Conservation (phyloP, 1,140 invertebrate genomes). For the Dreissena rostriformis region DNA sequence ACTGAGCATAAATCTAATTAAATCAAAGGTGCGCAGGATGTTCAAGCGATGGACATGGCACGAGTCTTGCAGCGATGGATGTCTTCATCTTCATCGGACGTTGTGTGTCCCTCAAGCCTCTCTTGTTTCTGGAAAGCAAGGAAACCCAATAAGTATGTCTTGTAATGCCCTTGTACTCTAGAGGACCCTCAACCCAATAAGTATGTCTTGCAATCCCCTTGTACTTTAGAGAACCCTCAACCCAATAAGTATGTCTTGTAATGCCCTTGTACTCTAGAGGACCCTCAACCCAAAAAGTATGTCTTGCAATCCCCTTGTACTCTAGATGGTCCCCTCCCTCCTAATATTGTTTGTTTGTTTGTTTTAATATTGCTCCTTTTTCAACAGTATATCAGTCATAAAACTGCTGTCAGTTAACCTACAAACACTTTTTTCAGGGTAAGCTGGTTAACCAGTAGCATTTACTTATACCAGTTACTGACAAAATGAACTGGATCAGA, state of each 20-base stretch:
- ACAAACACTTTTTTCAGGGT: neutral
- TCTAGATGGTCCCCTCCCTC: neutral
- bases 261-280: neutral
- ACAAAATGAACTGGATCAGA: too few relatives aligned
- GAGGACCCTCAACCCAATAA: neutral
- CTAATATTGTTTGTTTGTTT: neutral
- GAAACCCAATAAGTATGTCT: neutral
- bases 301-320: neutral
- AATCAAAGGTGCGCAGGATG: too few relatives aligned
- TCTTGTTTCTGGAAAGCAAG: slow-evolving; percentile 1
- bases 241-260: neutral
- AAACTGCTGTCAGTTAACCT: neutral
- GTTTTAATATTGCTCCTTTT: neutral
- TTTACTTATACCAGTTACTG: too few relatives aligned
- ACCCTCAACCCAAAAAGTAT: neutral
- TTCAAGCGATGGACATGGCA: neutral
- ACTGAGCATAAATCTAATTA: too few relatives aligned
- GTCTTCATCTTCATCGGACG: neutral
- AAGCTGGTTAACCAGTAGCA: too few relatives aligned
- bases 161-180: neutral
- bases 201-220: neutral
- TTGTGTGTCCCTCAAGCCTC: neutral
- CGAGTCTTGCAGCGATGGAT: neutral
- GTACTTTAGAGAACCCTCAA: neutral
- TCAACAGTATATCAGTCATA: neutral